Conservation (phyloP, 2,113 vertebrate species). For the Phylloscopus whistleri region DNA sequence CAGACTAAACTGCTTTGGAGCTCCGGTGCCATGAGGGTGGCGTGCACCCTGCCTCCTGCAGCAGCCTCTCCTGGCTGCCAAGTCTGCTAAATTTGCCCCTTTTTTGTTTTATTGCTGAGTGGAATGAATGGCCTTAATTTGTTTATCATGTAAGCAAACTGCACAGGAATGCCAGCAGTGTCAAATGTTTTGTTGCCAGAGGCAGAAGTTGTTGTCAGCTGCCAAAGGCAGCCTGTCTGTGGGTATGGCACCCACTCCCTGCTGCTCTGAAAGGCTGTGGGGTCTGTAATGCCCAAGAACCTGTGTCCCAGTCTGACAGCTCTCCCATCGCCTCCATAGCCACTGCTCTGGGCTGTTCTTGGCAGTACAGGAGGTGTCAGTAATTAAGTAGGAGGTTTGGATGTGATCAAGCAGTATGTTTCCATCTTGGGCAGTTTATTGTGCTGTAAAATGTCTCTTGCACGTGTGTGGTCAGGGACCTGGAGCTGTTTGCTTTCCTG, state of each 20-base stretch:
- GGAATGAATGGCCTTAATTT: background rate
- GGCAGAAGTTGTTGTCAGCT: background rate
- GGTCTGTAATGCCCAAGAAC: background rate
- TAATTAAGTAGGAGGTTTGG: background rate
- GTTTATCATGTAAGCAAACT: background rate
- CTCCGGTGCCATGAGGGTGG: background rate
- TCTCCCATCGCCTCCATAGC: background rate
- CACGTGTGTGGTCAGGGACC: background rate
- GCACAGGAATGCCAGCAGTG: background rate
- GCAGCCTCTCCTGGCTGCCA: background rate
- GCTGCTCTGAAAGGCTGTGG: background rate
- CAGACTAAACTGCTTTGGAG: background rate
- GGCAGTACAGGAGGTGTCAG: background rate
- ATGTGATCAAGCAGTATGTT: background rate
- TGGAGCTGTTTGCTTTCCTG: background rate
- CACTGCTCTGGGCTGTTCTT: background rate
- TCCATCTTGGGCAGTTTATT: background rate
- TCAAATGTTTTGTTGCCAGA: background rate
- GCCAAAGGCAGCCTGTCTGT: background rate
- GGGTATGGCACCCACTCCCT: background rate
- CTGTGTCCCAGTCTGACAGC: background rate
- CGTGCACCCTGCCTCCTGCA: background rate
- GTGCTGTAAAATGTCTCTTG: background rate
- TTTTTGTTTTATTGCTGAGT: background rate
- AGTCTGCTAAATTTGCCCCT: background rate